phyloP scores from a whole-genome alignment of 2,888 invertebrate species.

The Meliscaeva auricollis region DNA sequence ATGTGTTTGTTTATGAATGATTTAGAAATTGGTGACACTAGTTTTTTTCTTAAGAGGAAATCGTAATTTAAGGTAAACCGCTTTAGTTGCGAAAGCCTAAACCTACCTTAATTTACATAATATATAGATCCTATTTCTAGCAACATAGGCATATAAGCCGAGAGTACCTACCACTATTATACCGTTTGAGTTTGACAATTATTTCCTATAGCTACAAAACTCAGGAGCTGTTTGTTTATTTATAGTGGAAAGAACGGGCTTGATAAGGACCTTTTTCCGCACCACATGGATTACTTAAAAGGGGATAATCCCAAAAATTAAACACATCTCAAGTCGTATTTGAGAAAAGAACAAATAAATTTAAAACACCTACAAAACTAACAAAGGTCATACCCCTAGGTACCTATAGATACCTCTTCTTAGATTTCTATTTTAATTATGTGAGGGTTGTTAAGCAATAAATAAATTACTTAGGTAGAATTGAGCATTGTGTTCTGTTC shows the following conservation, averaged over 20 bases:
- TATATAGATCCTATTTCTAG: no score
- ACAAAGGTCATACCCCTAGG: constrained; percentile 27
- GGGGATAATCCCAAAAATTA: constrained; percentile 65
- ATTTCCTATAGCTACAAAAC: neutral
- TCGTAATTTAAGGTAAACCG: constrained; percentile 16
- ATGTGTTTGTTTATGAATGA: constrained; percentile 46
- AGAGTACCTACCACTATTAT: no score
- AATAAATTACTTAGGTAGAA: constrained; percentile 66
- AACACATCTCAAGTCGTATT: constrained; percentile 42
- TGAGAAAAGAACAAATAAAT: neutral
- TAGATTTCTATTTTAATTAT: constrained; percentile 54
- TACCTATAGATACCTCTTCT: neutral
- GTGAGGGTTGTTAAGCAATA: constrained; percentile 71
- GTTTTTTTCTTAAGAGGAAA: constrained; percentile 33
- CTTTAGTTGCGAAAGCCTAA: no score
- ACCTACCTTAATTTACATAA: no score
- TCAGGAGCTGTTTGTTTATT: constrained; percentile 35
- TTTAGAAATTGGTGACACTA: constrained; percentile 53
- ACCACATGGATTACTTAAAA: constrained; percentile 40
- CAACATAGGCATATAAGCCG: no score
- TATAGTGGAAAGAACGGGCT: constrained; percentile 50
- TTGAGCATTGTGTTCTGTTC: constrained; percentile 5
- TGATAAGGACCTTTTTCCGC: constrained; percentile 48
- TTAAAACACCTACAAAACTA: constrained; percentile 1
- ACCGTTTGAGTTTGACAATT: neutral